Conservation (phyloP, 2,113 vertebrate species). For the Athene noctua region DNA sequence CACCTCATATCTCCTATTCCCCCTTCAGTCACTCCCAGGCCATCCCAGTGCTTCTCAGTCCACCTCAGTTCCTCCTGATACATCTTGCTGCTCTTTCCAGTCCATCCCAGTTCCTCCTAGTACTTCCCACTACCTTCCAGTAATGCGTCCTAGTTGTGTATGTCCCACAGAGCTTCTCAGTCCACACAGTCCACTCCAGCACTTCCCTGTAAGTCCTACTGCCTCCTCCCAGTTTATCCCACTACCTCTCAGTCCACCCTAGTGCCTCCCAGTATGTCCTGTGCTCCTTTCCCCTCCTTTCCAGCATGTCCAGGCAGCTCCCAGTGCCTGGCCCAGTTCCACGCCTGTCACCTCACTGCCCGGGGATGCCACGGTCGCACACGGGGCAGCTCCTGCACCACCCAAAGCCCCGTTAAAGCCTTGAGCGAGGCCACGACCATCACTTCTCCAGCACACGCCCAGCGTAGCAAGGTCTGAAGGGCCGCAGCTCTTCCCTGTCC, state of each 20-base stretch:
- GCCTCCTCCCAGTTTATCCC: not conserved
- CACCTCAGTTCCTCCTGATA: not conserved
- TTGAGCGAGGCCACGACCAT: rapidly evolving
- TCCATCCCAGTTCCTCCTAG: not conserved
- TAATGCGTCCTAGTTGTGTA: rapidly evolving
- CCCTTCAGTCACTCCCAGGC: no score
- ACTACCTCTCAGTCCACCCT: not conserved
- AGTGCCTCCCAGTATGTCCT: not conserved
- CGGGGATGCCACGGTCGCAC: rapidly evolving
- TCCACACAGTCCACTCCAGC: not conserved
- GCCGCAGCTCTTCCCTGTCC: rapidly evolving
- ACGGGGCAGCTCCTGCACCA: not conserved
- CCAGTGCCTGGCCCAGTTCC: not conserved
- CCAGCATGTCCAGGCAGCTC: not conserved
- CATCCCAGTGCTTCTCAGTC: not conserved
- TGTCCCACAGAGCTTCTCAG: not conserved
- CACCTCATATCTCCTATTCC: not conserved
- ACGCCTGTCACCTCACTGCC: rapidly evolving
- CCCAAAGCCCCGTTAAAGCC: not conserved
- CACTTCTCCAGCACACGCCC: rapidly evolving
- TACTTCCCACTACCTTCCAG: not conserved
- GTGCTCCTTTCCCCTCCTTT: not conserved
- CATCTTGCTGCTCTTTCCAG: not conserved
- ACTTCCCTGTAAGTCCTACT: not conserved
- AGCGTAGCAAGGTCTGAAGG: rapidly evolving